Base-by-base conservation (phyloP, 2,888 invertebrate genomes). In the Carcina quercana region DNA sequence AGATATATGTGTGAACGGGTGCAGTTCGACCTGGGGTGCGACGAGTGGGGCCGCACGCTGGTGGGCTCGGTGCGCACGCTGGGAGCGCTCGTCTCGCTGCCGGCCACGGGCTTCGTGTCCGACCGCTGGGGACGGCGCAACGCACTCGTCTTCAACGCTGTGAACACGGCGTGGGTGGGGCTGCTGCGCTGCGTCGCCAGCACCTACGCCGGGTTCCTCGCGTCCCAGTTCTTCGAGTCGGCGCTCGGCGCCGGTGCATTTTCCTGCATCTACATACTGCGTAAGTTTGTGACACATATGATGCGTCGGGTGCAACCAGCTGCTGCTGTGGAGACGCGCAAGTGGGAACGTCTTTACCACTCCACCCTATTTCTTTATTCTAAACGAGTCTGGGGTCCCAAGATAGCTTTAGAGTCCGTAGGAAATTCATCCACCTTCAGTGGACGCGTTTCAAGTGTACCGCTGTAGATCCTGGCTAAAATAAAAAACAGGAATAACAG, bases 31-130 rank as follows among this genome's bases (percentile, higher is more conserved):
- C 56, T 91, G 12, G 87, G 86, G 2, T 90, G 90, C 47, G 85
- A 87, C 15, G 83, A 76, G 78, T 92, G 92, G 92, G 88, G 88
- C 42, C 73, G 92, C 11, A 85, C 90, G 0, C 53, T 92, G 34
- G 88, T 92, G 19, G 92, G 92, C 1, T 89, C 92, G 1, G 68
- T 90, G 2, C 88, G 90, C 40, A 91, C 88, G 28, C 46, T 88
- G 17, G 92, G 91, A 13, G 88, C 88, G 35, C 86, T 92, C 47
- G 59, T 87, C 28, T 90, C 90, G 2, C 74, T 91, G 40, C 89
- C 90, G 8, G 70, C 91, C 42, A 87, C 89, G 0, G 93, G 93
- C 21, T 86, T 85, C 48, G 60, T 92, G 22, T 91, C 92, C 1
- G 92, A 92, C 69, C 88, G 86, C 83, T 92, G 84, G 71, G 91